These are phyloP conservation scores for Epiblema foenella DNA, from an alignment of 2,888 invertebrate genomes.

Conservation along the genomic window DNA sequence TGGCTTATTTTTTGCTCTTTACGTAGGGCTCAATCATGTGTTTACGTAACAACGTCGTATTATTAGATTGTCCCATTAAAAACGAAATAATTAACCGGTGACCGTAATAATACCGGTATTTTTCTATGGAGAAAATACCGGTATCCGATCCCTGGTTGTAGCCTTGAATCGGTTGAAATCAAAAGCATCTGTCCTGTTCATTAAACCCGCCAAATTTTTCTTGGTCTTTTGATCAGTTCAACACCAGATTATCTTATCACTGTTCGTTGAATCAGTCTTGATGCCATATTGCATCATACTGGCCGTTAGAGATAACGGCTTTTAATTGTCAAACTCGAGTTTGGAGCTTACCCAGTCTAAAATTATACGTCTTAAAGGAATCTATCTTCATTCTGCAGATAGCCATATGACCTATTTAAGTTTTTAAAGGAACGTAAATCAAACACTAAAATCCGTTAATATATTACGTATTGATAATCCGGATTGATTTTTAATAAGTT, in stretches of 20 bases:
- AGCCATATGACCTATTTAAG: too few species aligned
- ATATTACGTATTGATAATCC: not conserved
- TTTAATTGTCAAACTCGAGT: slow-evolving; percentile 5
- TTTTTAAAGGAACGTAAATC: too few species aligned
- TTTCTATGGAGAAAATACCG: too few species aligned
- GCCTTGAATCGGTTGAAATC: not conserved
- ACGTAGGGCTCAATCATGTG: too few species aligned
- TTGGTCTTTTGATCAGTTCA: not conserved
- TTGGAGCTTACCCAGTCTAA: slow-evolving; percentile 4
- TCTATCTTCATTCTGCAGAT: not conserved
- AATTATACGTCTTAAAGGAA: slow-evolving; percentile 7
- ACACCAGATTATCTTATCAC: slow-evolving; percentile 8
- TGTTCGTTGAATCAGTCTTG: slow-evolving; percentile 21
- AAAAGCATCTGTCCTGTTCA: slow-evolving; percentile 3
- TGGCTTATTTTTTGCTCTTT: too few species aligned
- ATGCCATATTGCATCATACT: slow-evolving; percentile 9
- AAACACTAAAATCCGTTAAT: not conserved
- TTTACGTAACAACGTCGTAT: too few species aligned
- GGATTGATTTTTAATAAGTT: too few species aligned
- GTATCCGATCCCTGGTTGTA: too few species aligned
- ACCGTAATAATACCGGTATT: too few species aligned
- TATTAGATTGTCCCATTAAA: too few species aligned
- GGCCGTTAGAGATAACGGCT: not conserved
- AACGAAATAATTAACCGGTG: too few species aligned
- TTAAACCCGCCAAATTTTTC: slow-evolving; percentile 3